Conservation (phyloP, 2,888 invertebrate species). For the Lepeophtheirus nordmannii region DNA sequence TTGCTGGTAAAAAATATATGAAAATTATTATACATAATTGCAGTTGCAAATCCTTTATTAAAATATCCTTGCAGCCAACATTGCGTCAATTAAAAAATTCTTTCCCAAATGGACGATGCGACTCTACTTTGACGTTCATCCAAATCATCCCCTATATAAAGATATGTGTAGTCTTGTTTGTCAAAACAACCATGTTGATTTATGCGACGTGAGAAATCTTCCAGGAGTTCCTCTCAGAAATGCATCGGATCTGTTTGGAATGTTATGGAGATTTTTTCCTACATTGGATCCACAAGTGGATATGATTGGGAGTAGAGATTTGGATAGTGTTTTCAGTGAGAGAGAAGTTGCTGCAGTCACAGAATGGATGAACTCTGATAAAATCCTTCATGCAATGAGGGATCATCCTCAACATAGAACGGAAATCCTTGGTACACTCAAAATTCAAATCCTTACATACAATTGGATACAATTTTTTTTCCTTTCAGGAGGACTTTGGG, state of each 20-base stretch:
- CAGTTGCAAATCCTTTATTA: too few species aligned
- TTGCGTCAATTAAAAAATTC: not conserved
- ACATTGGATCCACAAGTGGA: slow-evolving; percentile 22
- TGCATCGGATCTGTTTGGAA: slow-evolving; percentile 24
- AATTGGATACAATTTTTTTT: too few species aligned
- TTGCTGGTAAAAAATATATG: too few species aligned
- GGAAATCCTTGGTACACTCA: slow-evolving; percentile 12
- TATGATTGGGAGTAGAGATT: slow-evolving; percentile 12
- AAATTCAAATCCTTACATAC: not conserved
- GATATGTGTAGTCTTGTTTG: slow-evolving; percentile 7
- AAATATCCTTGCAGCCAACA: not conserved
- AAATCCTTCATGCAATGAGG: slow-evolving; percentile 20
- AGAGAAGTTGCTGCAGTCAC: slow-evolving; percentile 8
- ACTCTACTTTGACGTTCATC: slow-evolving; percentile 19
- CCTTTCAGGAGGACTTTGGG: too few species aligned
- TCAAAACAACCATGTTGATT: slow-evolving; percentile 21
- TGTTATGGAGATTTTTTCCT: slow-evolving; percentile 26
- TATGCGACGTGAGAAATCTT: slow-evolving; percentile 22
- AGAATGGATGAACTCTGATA: slow-evolving; percentile 17
- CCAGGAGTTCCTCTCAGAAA: slow-evolving; percentile 11
- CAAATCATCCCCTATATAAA: not conserved
- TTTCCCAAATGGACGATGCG: slow-evolving; percentile 23
- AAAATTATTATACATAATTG: too few species aligned
- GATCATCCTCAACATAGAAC: slow-evolving; percentile 20
- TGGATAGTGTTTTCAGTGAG: slow-evolving; percentile 14